These are phyloP conservation scores for Bimastos eiseni DNA, from an alignment of 2,888 invertebrate genomes.

Conservation along the genomic window DNA sequence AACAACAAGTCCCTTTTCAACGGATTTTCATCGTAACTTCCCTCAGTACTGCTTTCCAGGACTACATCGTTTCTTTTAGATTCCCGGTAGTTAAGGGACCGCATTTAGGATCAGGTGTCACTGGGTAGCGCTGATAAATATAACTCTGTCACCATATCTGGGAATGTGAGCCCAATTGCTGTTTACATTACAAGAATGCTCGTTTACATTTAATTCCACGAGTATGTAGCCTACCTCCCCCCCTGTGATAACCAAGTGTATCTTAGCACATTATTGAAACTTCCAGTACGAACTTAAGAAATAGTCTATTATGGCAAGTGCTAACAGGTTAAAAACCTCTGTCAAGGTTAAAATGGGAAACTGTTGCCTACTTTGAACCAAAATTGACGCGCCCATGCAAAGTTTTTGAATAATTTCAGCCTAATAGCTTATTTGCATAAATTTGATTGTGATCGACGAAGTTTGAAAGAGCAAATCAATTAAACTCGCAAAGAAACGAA, in stretches of 20 bases:
- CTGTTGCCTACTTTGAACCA: neutral
- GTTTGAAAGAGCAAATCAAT: neutral
- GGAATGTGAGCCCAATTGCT: neutral
- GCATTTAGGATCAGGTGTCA: neutral
- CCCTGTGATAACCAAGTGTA: neutral
- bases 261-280: neutral
- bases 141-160: neutral
- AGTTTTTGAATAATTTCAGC: neutral
- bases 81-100: neutral
- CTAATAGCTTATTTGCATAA: neutral
- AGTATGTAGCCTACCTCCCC: too few relatives aligned
- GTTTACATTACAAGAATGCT: too few relatives aligned
- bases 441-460: neutral
- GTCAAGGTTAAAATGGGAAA: neutral
- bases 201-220: too few relatives aligned
- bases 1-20: neutral
- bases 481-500: neutral
- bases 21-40: neutral
- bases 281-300: neutral
- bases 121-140: neutral
- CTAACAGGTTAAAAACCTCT: neutral
- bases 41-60: neutral
- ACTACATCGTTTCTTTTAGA: constrained; percentile 4
- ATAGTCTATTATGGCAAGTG: neutral
- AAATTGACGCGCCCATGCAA: neutral